phyloP scores from a whole-genome alignment of 1,140 invertebrate species.

The Aphidius ervi region DNA sequence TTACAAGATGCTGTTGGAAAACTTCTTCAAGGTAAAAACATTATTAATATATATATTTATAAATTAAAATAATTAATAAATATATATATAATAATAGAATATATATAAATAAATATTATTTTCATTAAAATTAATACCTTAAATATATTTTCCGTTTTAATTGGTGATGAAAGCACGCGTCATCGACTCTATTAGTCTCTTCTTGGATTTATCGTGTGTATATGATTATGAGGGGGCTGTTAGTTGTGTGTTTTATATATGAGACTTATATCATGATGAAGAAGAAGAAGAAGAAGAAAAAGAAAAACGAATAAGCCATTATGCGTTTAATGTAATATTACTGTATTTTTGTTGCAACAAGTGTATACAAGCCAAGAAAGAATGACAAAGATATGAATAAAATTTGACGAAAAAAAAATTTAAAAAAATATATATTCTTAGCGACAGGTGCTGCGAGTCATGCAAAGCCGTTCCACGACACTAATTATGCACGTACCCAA shows the following conservation, averaged over 20 bases:
- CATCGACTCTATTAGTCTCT: conserved; percentile 32
- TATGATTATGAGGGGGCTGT: not conserved
- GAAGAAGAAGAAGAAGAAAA: conserved; percentile 22
- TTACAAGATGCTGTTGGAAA: conserved; percentile 51
- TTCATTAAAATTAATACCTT: conserved; percentile 8
- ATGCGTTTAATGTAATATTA: too few relatives aligned
- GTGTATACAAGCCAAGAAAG: too few relatives aligned
- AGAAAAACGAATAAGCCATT: conserved; percentile 21
- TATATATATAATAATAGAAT: not conserved
- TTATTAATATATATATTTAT: too few relatives aligned
- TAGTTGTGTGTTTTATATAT: conserved; percentile 3
- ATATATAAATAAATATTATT: not conserved
- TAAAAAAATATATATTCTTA: conserved; percentile 19
- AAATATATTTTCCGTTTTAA: conserved; percentile 40
- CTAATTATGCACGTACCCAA: conserved; percentile 50
- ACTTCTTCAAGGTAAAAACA: conserved; percentile 43
- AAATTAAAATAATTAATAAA: not conserved
- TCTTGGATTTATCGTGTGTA: conserved; percentile 39
- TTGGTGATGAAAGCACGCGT: conserved; percentile 44
- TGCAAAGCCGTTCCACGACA: conserved; percentile 46
- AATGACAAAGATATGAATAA: too few relatives aligned
- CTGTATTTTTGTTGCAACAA: too few relatives aligned
- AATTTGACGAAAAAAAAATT: conserved; percentile 17
- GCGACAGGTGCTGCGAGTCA: conserved; percentile 49
- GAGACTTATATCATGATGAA: conserved; percentile 6